Evolutionary conservation across 2,113 vertebrate genomes (phyloP).

Genomic region (Phrynocephalus versicolor): DNA sequence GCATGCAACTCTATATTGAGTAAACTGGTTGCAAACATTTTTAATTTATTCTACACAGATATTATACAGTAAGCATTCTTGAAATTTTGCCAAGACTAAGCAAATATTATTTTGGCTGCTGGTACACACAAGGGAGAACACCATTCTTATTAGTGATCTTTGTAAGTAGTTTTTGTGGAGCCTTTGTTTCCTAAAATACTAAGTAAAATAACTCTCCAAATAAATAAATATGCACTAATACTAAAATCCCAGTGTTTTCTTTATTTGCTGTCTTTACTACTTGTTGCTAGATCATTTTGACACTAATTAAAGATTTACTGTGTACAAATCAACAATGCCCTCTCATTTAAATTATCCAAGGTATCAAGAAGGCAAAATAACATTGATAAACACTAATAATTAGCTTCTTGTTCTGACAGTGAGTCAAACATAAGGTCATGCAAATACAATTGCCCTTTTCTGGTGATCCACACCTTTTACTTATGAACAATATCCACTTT

Average conservation of each 20-base stretch:
- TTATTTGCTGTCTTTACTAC: slow-evolving; percentile 52
- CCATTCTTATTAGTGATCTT: no score
- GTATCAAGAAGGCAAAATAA: slow-evolving; percentile 44
- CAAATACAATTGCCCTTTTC: slow-evolving; percentile 10
- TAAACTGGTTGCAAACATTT: no score
- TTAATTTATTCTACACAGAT: no score
- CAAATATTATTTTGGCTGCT: no score
- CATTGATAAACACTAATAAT: slow-evolving; percentile 49
- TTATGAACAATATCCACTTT: slow-evolving; percentile 7
- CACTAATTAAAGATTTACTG: slow-evolving; percentile 52
- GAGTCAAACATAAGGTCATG: slow-evolving; percentile 22
- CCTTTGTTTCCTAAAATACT: background rate
- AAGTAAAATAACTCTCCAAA: background rate
- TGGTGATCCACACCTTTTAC: background rate
- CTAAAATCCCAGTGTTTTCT: slow-evolving; percentile 27
- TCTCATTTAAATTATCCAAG: slow-evolving; percentile 29
- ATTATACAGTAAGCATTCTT: no score
- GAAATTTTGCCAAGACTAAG: no score
- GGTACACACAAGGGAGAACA: no score
- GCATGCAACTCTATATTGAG: no score
- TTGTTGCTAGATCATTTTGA: slow-evolving; percentile 48
- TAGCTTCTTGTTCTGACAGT: slow-evolving; percentile 38
- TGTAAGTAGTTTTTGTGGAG: no score
- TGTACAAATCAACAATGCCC: slow-evolving; percentile 48
- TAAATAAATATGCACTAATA: slow-evolving; percentile 32